Percentiles rank a stretch among this genome's conserved stretches.
Evolutionary conservation across 2,113 vertebrate species (phyloP).

Genomic region (Varanus salvator): DNA sequence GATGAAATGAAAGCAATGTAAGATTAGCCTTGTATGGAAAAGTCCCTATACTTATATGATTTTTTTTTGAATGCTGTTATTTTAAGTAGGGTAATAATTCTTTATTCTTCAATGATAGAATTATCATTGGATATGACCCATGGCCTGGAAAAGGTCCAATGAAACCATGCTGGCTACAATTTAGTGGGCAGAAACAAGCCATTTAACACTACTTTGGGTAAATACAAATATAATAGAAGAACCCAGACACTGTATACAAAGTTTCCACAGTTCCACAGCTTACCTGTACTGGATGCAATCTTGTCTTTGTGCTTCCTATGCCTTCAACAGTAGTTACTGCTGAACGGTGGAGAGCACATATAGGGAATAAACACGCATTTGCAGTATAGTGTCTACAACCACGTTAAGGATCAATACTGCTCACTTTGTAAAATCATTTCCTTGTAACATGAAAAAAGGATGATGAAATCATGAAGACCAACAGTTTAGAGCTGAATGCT

Average conservation of each 20-base stretch:
- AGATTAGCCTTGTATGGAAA: too few relatives aligned
- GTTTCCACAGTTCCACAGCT: not conserved
- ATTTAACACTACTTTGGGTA: not conserved
- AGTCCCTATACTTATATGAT: too few relatives aligned
- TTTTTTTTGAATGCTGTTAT: too few relatives aligned
- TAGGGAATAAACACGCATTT: conserved; percentile 91
- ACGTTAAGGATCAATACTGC: conserved; percentile 73
- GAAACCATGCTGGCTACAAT: not conserved
- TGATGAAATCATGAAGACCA: not conserved
- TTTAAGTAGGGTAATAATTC: too few relatives aligned
- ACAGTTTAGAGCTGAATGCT: not conserved
- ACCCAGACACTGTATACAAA: not conserved
- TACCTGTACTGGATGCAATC: conserved; percentile 93
- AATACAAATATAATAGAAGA: not conserved
- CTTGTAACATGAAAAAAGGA: conserved; percentile 1
- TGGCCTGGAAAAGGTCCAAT: not conserved
- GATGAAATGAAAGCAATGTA: too few relatives aligned
- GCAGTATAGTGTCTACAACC: conserved; percentile 83
- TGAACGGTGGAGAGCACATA: conserved; percentile 88
- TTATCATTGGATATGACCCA: not conserved
- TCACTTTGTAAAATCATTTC: conserved; percentile 1
- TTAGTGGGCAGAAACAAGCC: not conserved
- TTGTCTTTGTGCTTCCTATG: conserved; percentile 89
- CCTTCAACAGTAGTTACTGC: conserved; percentile 96
- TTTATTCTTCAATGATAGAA: too few relatives aligned